These are phyloP conservation scores for Cryptocheilus praepositus DNA, from an alignment of 2,888 invertebrate species.

Conservation along the genomic window DNA sequence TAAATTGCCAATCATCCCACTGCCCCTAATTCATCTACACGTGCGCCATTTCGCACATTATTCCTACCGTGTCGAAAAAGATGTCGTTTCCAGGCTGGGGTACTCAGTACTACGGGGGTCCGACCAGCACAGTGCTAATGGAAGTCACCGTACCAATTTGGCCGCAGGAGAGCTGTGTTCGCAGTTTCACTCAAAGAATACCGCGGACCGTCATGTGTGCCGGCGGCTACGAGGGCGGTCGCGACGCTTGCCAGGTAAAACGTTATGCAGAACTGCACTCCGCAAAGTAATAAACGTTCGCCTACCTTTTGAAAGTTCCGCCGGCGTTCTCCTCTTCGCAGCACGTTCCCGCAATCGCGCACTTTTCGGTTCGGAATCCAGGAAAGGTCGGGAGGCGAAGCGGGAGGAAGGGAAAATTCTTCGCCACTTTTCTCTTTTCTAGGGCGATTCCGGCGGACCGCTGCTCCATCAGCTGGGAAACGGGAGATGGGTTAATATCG, in stretches of 20 bases:
- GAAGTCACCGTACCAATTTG: conserved; percentile 89
- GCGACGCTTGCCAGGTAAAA: conserved; percentile 87
- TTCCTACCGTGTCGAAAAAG: no score
- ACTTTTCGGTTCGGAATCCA: no score
- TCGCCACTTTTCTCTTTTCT: conserved; percentile 47
- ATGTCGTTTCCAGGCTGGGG: conserved; percentile 87
- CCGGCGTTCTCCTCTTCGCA: no score
- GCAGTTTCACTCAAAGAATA: conserved; percentile 80
- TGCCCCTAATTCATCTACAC: no score
- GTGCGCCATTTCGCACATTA: no score
- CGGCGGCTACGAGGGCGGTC: conserved; percentile 84
- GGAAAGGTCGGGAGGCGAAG: no score
- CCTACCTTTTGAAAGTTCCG: no score
- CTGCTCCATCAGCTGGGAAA: conserved; percentile 84
- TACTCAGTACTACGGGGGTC: conserved; percentile 83
- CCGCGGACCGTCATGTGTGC: conserved; percentile 86
- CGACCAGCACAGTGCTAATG: conserved; percentile 81
- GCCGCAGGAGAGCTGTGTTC: conserved; percentile 81
- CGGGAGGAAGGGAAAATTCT: no score
- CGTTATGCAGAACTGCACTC: no score
- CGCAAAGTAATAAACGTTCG: no score
- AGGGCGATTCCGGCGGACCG: conserved; percentile 92
- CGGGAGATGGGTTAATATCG: conserved; percentile 86
- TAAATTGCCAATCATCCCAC: no score
- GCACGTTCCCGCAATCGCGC: no score